phyloP scores from a whole-genome alignment of 2,888 invertebrate genomes.

The Lutraria lutraria region DNA sequence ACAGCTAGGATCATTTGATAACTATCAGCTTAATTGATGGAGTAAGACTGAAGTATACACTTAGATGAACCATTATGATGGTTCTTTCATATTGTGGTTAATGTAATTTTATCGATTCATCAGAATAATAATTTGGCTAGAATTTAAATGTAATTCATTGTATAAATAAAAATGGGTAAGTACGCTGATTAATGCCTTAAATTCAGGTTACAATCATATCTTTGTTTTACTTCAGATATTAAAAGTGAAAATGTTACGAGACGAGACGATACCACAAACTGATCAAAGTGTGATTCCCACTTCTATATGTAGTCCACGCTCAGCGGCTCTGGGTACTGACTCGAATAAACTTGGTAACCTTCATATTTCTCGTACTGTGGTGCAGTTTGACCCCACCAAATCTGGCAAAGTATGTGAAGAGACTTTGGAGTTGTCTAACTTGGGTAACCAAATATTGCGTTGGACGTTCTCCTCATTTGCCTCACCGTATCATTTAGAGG shows the following conservation, averaged over 20 bases:
- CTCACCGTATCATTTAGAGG: slow-evolving; percentile 76
- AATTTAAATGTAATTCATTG: too few relatives aligned
- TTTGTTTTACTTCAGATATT: slow-evolving; percentile 21
- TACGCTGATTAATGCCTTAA: background rate
- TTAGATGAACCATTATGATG: too few relatives aligned
- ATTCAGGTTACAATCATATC: background rate
- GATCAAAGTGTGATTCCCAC: slow-evolving; percentile 63
- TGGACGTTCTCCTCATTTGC: slow-evolving; percentile 80
- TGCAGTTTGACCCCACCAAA: slow-evolving; percentile 68
- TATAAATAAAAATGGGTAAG: too few relatives aligned
- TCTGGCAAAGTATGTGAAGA: slow-evolving; percentile 72
- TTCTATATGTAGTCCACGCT: slow-evolving; percentile 41
- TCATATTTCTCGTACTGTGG: slow-evolving; percentile 62
- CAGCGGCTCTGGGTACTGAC: slow-evolving; percentile 29
- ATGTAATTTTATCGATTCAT: too few relatives aligned
- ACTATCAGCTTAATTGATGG: too few relatives aligned
- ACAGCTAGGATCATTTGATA: too few relatives aligned
- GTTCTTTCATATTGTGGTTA: too few relatives aligned
- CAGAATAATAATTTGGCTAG: too few relatives aligned
- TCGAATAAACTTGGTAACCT: slow-evolving; percentile 59
- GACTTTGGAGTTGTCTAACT: slow-evolving; percentile 75
- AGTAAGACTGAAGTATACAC: too few relatives aligned
- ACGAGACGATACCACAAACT: slow-evolving; percentile 40
- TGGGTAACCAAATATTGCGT: slow-evolving; percentile 64
- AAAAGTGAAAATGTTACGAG: slow-evolving; percentile 54